Base-by-base conservation (phyloP, 2,888 invertebrate genomes). In the Cheilosia soror region DNA sequence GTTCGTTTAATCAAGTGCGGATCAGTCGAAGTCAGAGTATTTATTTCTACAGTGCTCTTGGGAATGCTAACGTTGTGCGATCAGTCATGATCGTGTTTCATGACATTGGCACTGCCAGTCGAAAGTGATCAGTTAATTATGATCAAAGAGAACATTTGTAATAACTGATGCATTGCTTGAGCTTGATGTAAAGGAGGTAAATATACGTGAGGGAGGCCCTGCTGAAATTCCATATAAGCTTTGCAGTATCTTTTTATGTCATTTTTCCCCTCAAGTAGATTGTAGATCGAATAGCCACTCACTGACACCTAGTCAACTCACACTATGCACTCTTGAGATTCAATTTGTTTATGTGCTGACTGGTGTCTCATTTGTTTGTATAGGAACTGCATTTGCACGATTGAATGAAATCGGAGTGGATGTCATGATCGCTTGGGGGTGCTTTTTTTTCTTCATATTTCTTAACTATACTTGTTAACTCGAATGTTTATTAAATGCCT, bases 361-460 rank as follows among this genome's bases (percentile, higher is more conserved):
- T 5, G 13, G 13, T 4, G 51, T 25, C 15, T 7, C 40, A 40
- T 40, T 47, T 47, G n/a, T n/a, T n/a, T 47, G n/a, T 57, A 27
- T 25, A 27, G 31, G 47, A 37, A 76, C 37, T 76, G 55, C 55
- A 69, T 68, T 73, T 78, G 68, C 83, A 83, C 77, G 82, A 77
- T 83, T 72, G 77, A 42, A 63, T 73, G 66, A 27, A 53, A 76
- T 27, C 40, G 29, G 13, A 66, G 13, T 69, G 68, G 68, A 73
- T 20, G 20, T 57, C 83, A 84, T 73, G 79, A 84, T 69, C 63
- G 83, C 83, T 79, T 15, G 69, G 63, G 79, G 83, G 83, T 60
- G 68, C 78, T 60, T 29, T 68, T 47, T 42, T 37, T 58, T 25
- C 15, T 3, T 40, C 29, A 29, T 55, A 20, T 63, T 40, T 53